Conservation (phyloP, 2,797 vertebrate species). For the Catharus ustulatus region DNA sequence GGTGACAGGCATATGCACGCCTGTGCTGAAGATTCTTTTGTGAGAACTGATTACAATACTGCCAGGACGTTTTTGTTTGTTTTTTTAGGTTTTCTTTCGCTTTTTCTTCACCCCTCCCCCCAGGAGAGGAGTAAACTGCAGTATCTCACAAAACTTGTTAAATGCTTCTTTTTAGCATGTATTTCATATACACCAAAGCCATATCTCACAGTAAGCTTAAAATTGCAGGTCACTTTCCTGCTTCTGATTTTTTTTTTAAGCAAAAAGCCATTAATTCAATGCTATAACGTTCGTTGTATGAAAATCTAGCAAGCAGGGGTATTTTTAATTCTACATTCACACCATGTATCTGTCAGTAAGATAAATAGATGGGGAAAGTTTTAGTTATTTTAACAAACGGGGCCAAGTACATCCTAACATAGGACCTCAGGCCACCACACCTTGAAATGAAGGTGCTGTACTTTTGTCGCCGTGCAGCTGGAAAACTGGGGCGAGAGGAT, state of each 20-base stretch:
- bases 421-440: background rate
- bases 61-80: background rate
- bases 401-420: background rate
- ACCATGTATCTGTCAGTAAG: fast-evolving
- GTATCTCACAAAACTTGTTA: background rate
- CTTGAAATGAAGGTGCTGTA: background rate
- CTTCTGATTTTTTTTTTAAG: background rate
- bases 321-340: background rate
- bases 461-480: fast-evolving
- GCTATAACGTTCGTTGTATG: background rate
- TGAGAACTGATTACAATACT: background rate
- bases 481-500: background rate
- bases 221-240: background rate
- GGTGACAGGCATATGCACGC: fast-evolving
- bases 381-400: background rate
- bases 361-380: fast-evolving
- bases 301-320: background rate
- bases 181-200: background rate
- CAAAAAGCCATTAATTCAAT: background rate
- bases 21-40: background rate
- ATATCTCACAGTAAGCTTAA: background rate
- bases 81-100: background rate
- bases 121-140: background rate
- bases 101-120: too few species aligned
- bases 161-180: background rate